phyloP scores from a whole-genome alignment of 2,797 vertebrate species.

The Scolopax rusticola region DNA sequence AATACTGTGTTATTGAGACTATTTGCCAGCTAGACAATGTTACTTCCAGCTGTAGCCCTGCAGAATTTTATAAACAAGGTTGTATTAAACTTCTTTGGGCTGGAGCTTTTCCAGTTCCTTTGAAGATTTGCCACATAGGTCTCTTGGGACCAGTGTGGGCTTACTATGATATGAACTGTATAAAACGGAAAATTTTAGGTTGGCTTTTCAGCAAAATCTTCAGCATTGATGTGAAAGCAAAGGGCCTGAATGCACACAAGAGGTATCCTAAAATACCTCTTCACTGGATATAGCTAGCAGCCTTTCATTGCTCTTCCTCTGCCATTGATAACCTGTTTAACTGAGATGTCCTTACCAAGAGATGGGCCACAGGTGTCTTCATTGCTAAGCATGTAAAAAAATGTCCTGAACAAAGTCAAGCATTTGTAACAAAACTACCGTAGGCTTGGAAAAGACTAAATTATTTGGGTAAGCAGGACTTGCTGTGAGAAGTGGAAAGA shows the following conservation, averaged over 20 bases:
- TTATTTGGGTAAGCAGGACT: not conserved
- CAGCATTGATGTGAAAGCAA: not conserved
- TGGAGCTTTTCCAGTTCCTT: not conserved
- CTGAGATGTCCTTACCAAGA: not conserved
- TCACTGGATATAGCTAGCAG: not conserved
- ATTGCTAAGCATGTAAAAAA: not conserved
- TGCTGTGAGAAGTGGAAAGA: not conserved
- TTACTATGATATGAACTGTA: not conserved
- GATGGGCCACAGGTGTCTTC: not conserved
- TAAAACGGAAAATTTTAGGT: not conserved
- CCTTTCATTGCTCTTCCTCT: not conserved
- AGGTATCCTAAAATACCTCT: not conserved
- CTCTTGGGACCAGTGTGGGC: not conserved
- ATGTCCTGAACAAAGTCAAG: not conserved
- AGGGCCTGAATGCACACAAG: not conserved
- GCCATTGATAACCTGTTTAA: not conserved
- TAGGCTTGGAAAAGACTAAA: not conserved
- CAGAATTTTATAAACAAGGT: not conserved
- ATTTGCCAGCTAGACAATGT: not conserved
- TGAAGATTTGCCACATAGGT: not conserved
- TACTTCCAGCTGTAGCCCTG: not conserved
- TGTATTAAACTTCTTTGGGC: not conserved
- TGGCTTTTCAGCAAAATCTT: not conserved
- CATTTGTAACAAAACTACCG: not conserved
- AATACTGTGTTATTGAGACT: not conserved